Percentiles rank a stretch among this genome's conserved stretches.
These are phyloP conservation scores for Sylvietta virens DNA, from an alignment of 2,113 vertebrate species.

Conservation along the genomic window DNA sequence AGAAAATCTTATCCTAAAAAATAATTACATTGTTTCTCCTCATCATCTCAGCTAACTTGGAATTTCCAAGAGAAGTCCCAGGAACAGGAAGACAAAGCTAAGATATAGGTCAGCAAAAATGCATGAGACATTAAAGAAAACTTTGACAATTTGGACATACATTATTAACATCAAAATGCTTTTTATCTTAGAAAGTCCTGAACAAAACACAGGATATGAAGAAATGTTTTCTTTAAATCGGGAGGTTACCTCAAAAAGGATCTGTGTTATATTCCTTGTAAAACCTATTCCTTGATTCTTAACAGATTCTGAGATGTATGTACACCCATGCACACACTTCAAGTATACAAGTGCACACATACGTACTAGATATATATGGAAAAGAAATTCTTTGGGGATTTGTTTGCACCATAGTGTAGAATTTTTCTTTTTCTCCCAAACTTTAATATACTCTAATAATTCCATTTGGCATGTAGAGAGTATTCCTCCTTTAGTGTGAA, in stretches of 20 bases:
- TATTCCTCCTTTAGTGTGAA: not conserved
- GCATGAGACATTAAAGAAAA: not conserved
- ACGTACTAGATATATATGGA: not conserved
- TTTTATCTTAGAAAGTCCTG: not conserved
- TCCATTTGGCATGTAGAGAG: not conserved
- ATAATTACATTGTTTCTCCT: not conserved
- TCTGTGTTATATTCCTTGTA: not conserved
- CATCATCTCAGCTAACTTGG: not conserved
- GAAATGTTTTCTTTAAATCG: not conserved
- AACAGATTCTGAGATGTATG: not conserved
- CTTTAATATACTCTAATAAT: not conserved
- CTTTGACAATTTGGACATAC: not conserved
- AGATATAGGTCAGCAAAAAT: not conserved
- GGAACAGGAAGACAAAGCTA: not conserved
- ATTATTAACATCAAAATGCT: not conserved
- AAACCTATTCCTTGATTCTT: not conserved
- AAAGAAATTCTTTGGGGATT: not conserved
- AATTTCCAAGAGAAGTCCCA: not conserved
- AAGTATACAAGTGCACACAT: not conserved
- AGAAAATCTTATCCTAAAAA: not conserved
- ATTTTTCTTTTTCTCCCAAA: not conserved
- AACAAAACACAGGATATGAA: not conserved
- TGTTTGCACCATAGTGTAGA: not conserved
- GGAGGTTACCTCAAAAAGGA: not conserved
- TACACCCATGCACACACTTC: not conserved